phyloP scores from a whole-genome alignment of 2,888 invertebrate genomes.

The Tipula confusa region DNA sequence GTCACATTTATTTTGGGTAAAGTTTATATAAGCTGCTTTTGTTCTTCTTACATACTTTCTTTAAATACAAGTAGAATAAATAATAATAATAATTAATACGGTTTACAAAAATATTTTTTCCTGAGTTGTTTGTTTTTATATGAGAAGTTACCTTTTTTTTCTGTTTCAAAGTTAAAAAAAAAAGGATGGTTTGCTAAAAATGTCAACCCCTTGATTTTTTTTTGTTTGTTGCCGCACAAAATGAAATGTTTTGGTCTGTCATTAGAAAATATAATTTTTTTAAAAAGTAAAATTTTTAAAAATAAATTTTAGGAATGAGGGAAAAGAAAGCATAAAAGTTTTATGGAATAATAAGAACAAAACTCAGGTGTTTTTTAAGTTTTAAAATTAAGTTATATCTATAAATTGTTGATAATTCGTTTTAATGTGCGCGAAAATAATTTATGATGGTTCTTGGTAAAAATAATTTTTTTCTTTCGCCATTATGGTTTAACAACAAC shows the following conservation, averaged over 20 bases:
- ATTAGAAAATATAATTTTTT: background rate
- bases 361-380: background rate
- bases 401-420: background rate
- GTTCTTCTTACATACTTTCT: background rate
- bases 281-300: background rate
- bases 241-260: background rate
- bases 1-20: background rate
- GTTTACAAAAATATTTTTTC: background rate
- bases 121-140: background rate
- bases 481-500: background rate
- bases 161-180: background rate
- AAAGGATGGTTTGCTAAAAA: background rate
- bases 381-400: background rate
- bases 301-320: background rate
- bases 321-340: background rate
- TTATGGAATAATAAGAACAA: background rate
- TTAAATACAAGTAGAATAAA: background rate
- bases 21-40: background rate
- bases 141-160: background rate
- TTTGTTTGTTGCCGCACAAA: background rate
- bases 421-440: background rate
- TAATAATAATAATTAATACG: background rate
- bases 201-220: background rate
- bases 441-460: background rate
- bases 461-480: background rate